Percentiles rank a stretch among this genome's conserved stretches.
phyloP scores from a whole-genome alignment of 2,888 invertebrate genomes.

The Eilema caniola region DNA sequence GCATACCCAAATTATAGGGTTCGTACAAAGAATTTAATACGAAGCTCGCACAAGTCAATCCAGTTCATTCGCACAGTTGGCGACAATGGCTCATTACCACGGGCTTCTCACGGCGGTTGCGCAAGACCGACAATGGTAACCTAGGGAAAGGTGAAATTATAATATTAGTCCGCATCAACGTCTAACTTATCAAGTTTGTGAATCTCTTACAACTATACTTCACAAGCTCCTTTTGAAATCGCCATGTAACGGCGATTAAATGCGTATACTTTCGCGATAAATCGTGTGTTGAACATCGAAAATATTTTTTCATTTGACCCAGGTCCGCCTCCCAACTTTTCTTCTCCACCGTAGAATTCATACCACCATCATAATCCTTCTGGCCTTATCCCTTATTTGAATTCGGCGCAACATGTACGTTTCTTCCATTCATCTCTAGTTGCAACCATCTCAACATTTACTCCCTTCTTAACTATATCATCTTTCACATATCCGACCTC shows the following conservation, averaged over 20 bases:
- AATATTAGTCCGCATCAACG: constrained; percentile 59
- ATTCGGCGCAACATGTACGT: no score
- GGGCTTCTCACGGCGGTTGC: constrained; percentile 72
- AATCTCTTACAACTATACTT: constrained; percentile 41
- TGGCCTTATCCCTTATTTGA: no score
- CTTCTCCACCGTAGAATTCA: no score
- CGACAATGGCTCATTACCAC: constrained; percentile 65
- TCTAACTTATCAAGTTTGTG: constrained; percentile 52
- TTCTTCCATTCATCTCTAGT: no score
- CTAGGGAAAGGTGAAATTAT: constrained; percentile 74
- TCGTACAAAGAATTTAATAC: not conserved
- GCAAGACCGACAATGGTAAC: constrained; percentile 60
- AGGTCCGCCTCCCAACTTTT: no score
- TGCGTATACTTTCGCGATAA: constrained; percentile 41
- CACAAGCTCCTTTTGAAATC: constrained; percentile 36
- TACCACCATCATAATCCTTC: no score
- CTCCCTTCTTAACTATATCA: no score
- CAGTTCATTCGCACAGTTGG: constrained; percentile 14
- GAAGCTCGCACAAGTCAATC: not conserved
- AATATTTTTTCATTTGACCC: no score
- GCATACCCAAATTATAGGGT: not conserved
- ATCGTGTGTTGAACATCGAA: not conserved
- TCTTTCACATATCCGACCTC: no score
- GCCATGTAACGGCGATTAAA: constrained; percentile 42
- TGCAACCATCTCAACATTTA: no score